phyloP scores from a whole-genome alignment of 1,140 invertebrate genomes.

The Tenebrio molitor region DNA sequence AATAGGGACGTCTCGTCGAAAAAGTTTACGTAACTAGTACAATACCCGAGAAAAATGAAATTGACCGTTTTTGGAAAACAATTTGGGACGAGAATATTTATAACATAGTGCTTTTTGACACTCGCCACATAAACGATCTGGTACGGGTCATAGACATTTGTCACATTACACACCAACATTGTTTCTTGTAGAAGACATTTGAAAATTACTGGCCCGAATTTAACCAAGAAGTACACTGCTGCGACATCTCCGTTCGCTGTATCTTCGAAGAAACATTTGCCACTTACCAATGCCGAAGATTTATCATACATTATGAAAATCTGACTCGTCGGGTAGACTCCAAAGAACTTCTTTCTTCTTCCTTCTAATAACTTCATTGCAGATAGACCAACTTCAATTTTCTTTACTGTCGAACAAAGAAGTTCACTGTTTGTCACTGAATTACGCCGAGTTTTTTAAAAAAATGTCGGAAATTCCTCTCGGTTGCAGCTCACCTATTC shows the following conservation, averaged over 20 bases:
- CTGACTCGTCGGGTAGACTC: too few species aligned
- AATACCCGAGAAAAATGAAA: too few species aligned
- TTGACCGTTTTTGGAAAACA: too few species aligned
- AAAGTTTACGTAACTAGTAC: too few species aligned
- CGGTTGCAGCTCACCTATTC: slow-evolving; percentile 12
- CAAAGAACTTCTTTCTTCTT: too few species aligned
- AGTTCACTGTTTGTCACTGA: slow-evolving; percentile 63
- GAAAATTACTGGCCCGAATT: slow-evolving; percentile 75
- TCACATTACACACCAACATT: too few species aligned
- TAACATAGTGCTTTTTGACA: too few species aligned
- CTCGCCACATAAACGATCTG: too few species aligned
- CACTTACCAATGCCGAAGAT: slow-evolving; percentile 70
- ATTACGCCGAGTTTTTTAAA: slow-evolving; percentile 69
- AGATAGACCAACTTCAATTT: slow-evolving; percentile 67
- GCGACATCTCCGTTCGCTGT: slow-evolving; percentile 66
- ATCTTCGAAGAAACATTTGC: slow-evolving; percentile 66
- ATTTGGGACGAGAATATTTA: too few species aligned
- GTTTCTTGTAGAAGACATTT: slow-evolving; percentile 68
- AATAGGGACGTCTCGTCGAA: too few species aligned
- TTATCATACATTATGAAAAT: too few species aligned
- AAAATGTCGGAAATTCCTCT: slow-evolving; percentile 42
- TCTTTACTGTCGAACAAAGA: slow-evolving; percentile 77
- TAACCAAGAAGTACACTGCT: slow-evolving; percentile 65
- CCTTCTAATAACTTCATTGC: background rate
- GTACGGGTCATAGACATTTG: too few species aligned